phyloP scores from a whole-genome alignment of 2,797 vertebrate species.

The Pyrrhura leucotis region DNA sequence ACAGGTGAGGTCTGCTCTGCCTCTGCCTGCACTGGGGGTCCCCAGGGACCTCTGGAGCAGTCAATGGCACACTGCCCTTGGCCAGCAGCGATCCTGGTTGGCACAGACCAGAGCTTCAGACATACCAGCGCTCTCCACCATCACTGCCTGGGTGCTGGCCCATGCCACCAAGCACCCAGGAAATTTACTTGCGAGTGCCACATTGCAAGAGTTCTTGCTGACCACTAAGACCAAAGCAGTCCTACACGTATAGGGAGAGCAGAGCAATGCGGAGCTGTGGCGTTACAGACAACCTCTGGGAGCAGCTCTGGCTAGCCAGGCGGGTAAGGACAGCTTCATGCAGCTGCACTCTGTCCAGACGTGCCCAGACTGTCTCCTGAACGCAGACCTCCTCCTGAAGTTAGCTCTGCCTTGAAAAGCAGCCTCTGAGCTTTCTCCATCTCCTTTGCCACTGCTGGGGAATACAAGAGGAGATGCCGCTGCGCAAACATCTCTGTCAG shows the following conservation, averaged over 20 bases:
- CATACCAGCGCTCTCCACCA: background rate
- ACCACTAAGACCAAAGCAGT: background rate
- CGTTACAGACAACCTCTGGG: fast-evolving
- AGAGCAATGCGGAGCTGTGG: fast-evolving
- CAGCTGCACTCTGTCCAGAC: background rate
- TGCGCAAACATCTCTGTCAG: background rate
- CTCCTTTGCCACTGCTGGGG: background rate
- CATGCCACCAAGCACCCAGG: background rate
- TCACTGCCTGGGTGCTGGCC: background rate
- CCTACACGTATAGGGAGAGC: fast-evolving
- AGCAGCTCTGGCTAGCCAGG: background rate
- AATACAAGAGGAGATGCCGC: background rate
- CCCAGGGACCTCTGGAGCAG: background rate
- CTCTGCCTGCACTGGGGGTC: background rate
- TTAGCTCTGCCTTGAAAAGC: background rate
- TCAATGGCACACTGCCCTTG: fast-evolving
- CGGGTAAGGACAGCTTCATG: background rate
- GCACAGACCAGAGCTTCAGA: background rate
- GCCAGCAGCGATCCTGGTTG: background rate
- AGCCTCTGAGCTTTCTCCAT: background rate
- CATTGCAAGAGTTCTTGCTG: background rate
- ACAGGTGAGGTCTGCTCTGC: background rate
- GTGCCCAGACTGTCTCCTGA: background rate
- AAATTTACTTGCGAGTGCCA: background rate
- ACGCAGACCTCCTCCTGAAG: background rate